Conservation (phyloP, 2,797 vertebrate genomes). For the Pangasius djambal region DNA sequence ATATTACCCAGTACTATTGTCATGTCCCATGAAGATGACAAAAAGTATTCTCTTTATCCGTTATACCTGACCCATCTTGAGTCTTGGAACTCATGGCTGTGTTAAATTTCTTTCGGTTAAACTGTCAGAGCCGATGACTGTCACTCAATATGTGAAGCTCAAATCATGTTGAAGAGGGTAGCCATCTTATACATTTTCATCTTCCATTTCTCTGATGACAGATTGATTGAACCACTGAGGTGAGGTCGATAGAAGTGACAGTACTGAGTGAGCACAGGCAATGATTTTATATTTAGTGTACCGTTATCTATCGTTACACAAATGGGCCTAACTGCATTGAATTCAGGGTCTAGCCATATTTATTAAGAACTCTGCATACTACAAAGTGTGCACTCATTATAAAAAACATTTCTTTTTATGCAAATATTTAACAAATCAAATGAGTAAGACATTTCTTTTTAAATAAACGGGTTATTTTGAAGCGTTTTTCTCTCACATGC, state of each 20-base stretch:
- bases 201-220: neutral
- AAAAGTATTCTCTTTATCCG: neutral
- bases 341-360: neutral
- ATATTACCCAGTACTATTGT: neutral
- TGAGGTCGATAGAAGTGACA: neutral
- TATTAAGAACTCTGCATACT: neutral
- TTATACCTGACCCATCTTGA: neutral
- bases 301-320: neutral
- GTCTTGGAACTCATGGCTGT: neutral
- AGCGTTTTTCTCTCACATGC: neutral
- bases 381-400: neutral
- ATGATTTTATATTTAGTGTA: neutral
- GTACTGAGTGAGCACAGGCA: neutral
- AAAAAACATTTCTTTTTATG: neutral
- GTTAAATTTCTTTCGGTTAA: slow-evolving; percentile 11
- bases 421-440: neutral
- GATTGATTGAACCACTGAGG: neutral
- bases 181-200: neutral
- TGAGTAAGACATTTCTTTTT: neutral
- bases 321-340: neutral
- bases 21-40: neutral
- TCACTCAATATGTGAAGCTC: neutral
- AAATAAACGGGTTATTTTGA: neutral
- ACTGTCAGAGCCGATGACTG: neutral
- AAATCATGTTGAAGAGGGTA: neutral